Evolutionary conservation across 2,797 vertebrate species (phyloP).

Genomic region (Pyrocephalus nanus): DNA sequence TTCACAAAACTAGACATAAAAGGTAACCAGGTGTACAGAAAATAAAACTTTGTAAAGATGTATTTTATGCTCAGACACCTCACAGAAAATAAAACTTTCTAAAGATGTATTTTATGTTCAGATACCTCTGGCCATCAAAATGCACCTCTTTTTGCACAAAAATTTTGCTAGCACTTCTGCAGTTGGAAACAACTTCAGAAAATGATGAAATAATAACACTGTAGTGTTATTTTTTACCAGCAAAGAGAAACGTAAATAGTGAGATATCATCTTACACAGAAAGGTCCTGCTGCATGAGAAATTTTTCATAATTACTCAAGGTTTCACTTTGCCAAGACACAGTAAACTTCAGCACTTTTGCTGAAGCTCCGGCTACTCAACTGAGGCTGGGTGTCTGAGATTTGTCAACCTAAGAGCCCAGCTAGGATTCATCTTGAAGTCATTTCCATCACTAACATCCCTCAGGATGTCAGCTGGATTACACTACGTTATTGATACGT

Average conservation of each 20-base stretch:
- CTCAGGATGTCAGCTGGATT: background rate
- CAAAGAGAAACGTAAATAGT: background rate
- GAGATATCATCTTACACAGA: background rate
- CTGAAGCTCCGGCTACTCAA: background rate
- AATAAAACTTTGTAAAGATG: background rate
- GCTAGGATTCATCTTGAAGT: background rate
- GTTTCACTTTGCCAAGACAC: background rate
- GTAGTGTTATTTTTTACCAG: background rate
- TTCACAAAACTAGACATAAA: background rate
- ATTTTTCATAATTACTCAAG: background rate
- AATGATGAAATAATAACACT: background rate
- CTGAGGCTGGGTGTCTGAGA: background rate
- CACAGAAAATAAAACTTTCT: background rate
- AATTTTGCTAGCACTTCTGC: background rate
- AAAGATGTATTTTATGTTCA: background rate
- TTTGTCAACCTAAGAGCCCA: background rate
- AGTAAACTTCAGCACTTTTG: background rate
- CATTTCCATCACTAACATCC: background rate
- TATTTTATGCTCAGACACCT: background rate
- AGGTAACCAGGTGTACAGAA: background rate
- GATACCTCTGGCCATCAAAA: background rate
- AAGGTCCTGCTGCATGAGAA: background rate
- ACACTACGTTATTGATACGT: background rate
- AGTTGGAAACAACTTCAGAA: background rate
- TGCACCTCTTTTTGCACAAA: background rate